Percentiles rank a stretch among this genome's conserved stretches.
Conservation (phyloP, 2,113 vertebrate species). For the Octodon degus region DNA sequence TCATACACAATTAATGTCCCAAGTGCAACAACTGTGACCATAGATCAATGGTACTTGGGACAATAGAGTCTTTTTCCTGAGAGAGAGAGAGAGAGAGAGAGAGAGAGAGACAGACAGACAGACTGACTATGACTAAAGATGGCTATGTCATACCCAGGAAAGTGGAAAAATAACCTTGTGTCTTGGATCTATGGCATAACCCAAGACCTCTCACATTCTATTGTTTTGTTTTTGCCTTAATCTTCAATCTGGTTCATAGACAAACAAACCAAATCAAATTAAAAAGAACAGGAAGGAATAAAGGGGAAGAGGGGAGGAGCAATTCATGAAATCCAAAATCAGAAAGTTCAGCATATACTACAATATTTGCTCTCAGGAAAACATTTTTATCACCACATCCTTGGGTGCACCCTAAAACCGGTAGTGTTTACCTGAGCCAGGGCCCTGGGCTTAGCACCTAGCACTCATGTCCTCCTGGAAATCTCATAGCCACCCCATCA, state of each 20-base stretch:
- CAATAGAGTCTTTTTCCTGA: background rate
- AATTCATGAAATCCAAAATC: background rate
- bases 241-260: constrained; percentile 19
- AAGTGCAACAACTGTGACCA: background rate
- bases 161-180: background rate
- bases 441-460: background rate
- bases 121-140: background rate
- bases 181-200: background rate
- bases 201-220: background rate
- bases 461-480: background rate
- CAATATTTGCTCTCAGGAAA: background rate
- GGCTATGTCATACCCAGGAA: background rate
- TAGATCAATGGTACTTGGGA: background rate
- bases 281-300: background rate
- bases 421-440: background rate
- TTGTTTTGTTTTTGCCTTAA: constrained; percentile 2
- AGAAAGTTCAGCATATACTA: background rate
- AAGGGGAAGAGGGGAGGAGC: background rate
- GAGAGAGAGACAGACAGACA: background rate
- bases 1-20: constrained; percentile 14
- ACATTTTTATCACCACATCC: background rate
- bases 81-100: background rate
- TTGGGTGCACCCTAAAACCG: background rate
- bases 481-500: background rate
- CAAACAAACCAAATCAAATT: constrained; percentile 33